These are phyloP conservation scores for Motacilla tschutschensis DNA, from an alignment of 2,113 vertebrate species.

Conservation along the genomic window DNA sequence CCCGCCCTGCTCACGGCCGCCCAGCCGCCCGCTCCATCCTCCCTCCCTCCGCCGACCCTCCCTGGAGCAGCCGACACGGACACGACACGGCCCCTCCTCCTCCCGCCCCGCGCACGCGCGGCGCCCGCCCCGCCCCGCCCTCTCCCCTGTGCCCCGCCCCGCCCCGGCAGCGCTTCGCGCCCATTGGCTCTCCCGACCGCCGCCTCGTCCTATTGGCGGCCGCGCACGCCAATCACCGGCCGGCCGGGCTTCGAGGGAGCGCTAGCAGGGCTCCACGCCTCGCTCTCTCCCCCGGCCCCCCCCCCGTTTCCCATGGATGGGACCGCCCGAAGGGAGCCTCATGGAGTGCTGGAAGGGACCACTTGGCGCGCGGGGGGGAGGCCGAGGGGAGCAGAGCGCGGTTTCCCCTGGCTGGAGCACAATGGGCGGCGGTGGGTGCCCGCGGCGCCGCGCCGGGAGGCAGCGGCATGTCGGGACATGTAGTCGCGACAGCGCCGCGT, in stretches of 20 bases:
- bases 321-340: neutral
- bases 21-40: slow-evolving; percentile 13
- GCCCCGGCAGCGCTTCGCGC: accelerated
- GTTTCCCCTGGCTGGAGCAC: neutral
- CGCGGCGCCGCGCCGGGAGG: neutral
- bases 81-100: neutral
- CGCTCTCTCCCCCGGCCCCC: neutral
- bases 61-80: slow-evolving; percentile 25
- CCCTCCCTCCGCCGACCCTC: neutral
- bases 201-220: neutral
- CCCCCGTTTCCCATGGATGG: neutral
- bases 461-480: neutral
- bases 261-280: neutral
- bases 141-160: neutral
- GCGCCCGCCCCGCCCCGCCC: neutral
- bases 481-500: neutral
- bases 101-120: slow-evolving; percentile 12
- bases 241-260: neutral
- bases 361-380: neutral
- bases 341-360: slow-evolving; percentile 9
- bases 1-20: neutral
- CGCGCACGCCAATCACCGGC: neutral
- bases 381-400: accelerated
- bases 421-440: neutral
- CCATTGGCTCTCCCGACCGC: neutral